Base-by-base conservation (phyloP, 2,113 vertebrate genomes). In the Calidris pugnax region DNA sequence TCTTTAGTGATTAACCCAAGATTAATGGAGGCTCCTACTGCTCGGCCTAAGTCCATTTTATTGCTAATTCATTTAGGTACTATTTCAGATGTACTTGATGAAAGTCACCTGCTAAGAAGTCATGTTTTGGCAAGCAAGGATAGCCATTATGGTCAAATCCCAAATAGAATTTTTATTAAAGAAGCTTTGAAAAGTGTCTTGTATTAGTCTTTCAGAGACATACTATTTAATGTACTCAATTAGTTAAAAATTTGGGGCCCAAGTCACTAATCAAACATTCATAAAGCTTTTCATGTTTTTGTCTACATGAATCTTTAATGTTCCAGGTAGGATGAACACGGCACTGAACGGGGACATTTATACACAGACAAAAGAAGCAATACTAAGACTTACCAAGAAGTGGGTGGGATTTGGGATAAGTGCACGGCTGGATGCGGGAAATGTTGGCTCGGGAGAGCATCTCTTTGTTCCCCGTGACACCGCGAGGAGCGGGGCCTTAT, bases 61-160 rank as follows among this genome's bases (percentile, higher is more conserved):
- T 99, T 99, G 99, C 99, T 99, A 99, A 99, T 99, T 99, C 99
- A 99, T 99, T 99, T 99, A 99, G 98, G 99, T 99, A 98, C 99
- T 99, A 99, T 99, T 99, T 99, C 99, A 99, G 99, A 99, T 98
- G 98, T 98, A 99, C 98, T 98, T 98, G 99, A 99, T 98, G 98
- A 98, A 98, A 98, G 98, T 98, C 98, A 99, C 99, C 99, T 99
- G 99, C 99, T 99, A 99, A 98, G 99, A 99, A 98, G 98, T 98
- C 99, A 98, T 99, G 99, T 99, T 99, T 98, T 99, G 99, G 99
- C 99, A 99, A 98, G 98, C 98, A 95, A 98, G 98, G 98, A 98
- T 98, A 98, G 98, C 99, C 98, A 99, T 99, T 99, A 99, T 96
- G 98, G 97, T 98, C 98, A 98, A 98, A 99, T 98, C 99, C 99